A percentile compares a stretch with the other conserved stretches of the same genome.
Conservation (phyloP, 2,113 vertebrate genomes). For the Ammodytes marinus region DNA sequence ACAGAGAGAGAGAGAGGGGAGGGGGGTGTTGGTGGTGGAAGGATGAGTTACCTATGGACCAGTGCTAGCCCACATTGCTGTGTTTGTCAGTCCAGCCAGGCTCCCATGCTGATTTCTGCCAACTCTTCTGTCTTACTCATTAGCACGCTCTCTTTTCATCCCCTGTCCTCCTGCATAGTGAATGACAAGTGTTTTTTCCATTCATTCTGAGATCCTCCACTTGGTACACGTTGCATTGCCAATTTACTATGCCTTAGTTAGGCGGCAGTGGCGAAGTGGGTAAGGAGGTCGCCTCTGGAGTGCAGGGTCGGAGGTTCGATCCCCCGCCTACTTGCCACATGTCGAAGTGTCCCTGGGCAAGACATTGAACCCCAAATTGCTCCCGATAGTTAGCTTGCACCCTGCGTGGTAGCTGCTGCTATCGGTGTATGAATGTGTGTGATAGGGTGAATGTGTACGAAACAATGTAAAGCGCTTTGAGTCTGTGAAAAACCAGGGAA, state of each 20-base stretch:
- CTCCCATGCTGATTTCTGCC: slow-evolving; percentile 10
- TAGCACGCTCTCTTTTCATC: slow-evolving; percentile 16
- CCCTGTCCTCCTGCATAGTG: neutral
- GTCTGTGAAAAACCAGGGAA: too few relatives aligned
- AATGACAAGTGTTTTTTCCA: neutral
- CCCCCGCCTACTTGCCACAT: too few relatives aligned
- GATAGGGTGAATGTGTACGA: too few relatives aligned
- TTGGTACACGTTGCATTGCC: neutral
- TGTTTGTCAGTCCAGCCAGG: slow-evolving; percentile 12
- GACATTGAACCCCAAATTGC: too few relatives aligned
- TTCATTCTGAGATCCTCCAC: neutral
- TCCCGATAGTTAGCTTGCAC: too few relatives aligned
- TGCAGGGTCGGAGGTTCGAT: too few relatives aligned
- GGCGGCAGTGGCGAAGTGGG: too few relatives aligned
- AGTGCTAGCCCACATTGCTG: slow-evolving; percentile 33
- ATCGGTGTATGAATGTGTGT: too few relatives aligned
- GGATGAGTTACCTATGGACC: slow-evolving; percentile 47
- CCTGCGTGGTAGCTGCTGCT: too few relatives aligned
- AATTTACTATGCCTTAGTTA: neutral
- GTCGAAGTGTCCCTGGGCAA: too few relatives aligned
- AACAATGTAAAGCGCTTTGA: too few relatives aligned
- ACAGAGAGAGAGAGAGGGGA: slow-evolving; percentile 14
- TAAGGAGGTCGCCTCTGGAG: too few relatives aligned
- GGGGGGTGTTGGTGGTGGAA: neutral
- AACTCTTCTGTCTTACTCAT: slow-evolving; percentile 30